phyloP scores from a whole-genome alignment of 2,797 vertebrate species.

The Enteromius unitaeniatus region DNA sequence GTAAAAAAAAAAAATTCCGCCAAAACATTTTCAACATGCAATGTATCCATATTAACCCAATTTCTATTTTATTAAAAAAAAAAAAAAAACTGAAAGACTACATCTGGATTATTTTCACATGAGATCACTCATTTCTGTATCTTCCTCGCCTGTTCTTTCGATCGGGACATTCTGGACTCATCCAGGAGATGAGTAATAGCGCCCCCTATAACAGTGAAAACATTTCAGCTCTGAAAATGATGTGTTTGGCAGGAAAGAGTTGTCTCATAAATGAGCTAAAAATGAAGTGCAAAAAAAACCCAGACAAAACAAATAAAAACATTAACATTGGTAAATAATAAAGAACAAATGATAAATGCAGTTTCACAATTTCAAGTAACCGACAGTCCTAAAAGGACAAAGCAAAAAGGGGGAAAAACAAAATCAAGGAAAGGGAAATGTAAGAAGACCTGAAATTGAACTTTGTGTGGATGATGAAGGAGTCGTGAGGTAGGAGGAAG shows the following conservation, averaged over 20 bases:
- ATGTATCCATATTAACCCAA: not conserved
- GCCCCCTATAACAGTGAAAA: not conserved
- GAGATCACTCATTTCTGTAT: not conserved
- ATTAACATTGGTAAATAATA: not conserved
- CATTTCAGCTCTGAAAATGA: not conserved
- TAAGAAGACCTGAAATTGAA: slow-evolving; percentile 79
- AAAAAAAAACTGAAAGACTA: not conserved
- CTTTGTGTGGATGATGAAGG: slow-evolving; percentile 80
- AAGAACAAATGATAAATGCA: not conserved
- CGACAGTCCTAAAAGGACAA: slow-evolving; percentile 25
- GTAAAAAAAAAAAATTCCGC: not conserved
- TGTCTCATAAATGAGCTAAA: not conserved
- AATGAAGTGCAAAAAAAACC: not conserved
- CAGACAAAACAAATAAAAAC: not conserved
- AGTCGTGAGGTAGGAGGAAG: slow-evolving; percentile 77
- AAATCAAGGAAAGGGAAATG: slow-evolving; percentile 70
- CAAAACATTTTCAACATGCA: not conserved
- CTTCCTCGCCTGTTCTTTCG: not conserved
- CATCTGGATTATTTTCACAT: not conserved
- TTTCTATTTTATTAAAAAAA: no score
- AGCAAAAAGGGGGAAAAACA: slow-evolving; percentile 57
- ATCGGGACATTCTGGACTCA: not conserved
- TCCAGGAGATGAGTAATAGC: not conserved
- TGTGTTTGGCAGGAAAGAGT: not conserved
- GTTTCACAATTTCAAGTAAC: not conserved